Conservation (phyloP, 2,888 invertebrate genomes). For the Ormia ochracea region DNA sequence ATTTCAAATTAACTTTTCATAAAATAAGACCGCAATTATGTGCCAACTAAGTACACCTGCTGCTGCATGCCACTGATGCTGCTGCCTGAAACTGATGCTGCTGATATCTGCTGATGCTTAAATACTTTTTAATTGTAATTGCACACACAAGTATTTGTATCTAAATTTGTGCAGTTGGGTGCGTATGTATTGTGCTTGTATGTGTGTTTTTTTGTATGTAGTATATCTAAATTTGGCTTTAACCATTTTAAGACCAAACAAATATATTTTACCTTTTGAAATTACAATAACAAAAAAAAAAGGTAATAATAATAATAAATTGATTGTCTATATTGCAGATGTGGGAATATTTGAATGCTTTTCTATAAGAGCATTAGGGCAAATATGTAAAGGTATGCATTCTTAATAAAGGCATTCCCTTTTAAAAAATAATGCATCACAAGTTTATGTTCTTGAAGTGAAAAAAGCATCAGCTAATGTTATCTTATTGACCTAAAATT, state of each 20-base stretch:
- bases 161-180: neutral
- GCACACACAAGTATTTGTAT: neutral
- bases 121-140: conserved; percentile 17
- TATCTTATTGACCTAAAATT: too few species aligned
- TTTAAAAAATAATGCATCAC: too few species aligned
- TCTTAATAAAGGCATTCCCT: neutral
- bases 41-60: conserved; percentile 30
- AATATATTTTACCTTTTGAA: conserved; percentile 22
- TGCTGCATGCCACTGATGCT: neutral
- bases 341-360: neutral
- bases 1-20: conserved; percentile 48
- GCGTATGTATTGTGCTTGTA: neutral
- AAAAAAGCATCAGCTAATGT: too few species aligned
- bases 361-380: neutral
- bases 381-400: conserved; percentile 7
- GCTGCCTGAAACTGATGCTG: conserved; percentile 7
- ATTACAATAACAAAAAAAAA: neutral
- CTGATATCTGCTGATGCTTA: conserved; percentile 2
- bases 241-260: conserved; percentile 7
- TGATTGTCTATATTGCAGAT: neutral
- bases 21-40: conserved; percentile 57
- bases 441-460: too few species aligned
- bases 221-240: conserved; percentile 16
- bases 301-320: neutral
- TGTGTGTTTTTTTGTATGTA: neutral